phyloP scores from a whole-genome alignment of 2,113 vertebrate species.

The Boulengerochromis microlepis region DNA sequence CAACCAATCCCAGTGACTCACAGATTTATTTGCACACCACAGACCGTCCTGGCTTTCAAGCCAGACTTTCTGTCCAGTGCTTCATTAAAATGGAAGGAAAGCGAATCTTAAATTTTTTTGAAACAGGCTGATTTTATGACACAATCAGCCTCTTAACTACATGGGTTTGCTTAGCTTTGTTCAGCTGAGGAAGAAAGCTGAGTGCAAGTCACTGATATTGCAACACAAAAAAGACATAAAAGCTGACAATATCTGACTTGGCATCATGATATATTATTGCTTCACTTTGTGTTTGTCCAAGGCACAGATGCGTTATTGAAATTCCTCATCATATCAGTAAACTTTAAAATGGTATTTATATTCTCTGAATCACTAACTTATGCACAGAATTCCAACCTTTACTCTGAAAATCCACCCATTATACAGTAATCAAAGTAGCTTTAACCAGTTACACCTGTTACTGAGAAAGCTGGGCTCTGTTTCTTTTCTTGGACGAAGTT shows the following conservation, averaged over 20 bases:
- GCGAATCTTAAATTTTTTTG: not conserved
- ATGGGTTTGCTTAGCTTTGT: not conserved
- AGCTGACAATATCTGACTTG: not conserved
- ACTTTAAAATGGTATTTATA: not conserved
- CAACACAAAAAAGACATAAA: not conserved
- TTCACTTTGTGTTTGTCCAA: not conserved
- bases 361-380: not conserved
- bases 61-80: not conserved
- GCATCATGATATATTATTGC: not conserved
- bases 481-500: conserved; percentile 5
- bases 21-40: not conserved
- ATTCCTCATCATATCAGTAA: not conserved
- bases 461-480: not conserved
- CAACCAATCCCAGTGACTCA: conserved; percentile 13
- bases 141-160: not conserved
- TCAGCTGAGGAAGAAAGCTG: not conserved
- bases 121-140: not conserved
- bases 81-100: not conserved
- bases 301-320: not conserved
- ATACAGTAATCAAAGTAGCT: not conserved
- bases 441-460: conserved; percentile 45
- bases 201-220: not conserved
- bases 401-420: not conserved
- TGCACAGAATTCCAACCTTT: not conserved
- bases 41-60: not conserved